Conservation (phyloP, 2,888 invertebrate genomes). For the Acrocera orbiculus region DNA sequence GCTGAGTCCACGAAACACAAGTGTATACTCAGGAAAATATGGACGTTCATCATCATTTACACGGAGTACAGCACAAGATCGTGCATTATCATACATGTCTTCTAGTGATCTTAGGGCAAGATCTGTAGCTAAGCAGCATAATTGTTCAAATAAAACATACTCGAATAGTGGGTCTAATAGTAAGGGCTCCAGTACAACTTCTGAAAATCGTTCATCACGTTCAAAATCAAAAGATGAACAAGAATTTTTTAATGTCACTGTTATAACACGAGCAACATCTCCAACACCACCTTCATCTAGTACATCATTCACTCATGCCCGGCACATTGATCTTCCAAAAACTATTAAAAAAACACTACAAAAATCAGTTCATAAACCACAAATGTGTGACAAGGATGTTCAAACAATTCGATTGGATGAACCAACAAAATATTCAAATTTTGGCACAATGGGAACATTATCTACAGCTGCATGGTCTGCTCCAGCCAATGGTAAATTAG, state of each 20-base stretch:
- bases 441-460: conserved; percentile 36
- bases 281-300: conserved; percentile 44
- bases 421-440: conserved; percentile 45
- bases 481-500: conserved; percentile 28
- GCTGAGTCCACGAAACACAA: conserved; percentile 13
- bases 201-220: conserved; percentile 3
- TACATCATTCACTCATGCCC: conserved; percentile 44
- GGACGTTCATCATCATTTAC: conserved; percentile 9
- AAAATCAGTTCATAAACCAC: conserved; percentile 37
- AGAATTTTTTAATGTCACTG: conserved; percentile 29
- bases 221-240: conserved; percentile 14
- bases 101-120: conserved; percentile 27
- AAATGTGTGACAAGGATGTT: conserved; percentile 49
- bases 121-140: conserved; percentile 19
- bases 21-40: conserved; percentile 15
- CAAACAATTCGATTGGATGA: conserved; percentile 59
- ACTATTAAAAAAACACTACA: conserved; percentile 52
- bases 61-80: conserved; percentile 14
- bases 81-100: conserved; percentile 26
- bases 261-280: conserved; percentile 60
- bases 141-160: too few species aligned
- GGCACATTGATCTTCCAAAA: conserved; percentile 55
- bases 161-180: too few species aligned
- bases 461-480: conserved; percentile 44
- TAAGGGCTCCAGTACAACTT: conserved; percentile 12